Evolutionary conservation across 2,113 vertebrate genomes (phyloP).

Genomic region (Plestiodon gilberti): DNA sequence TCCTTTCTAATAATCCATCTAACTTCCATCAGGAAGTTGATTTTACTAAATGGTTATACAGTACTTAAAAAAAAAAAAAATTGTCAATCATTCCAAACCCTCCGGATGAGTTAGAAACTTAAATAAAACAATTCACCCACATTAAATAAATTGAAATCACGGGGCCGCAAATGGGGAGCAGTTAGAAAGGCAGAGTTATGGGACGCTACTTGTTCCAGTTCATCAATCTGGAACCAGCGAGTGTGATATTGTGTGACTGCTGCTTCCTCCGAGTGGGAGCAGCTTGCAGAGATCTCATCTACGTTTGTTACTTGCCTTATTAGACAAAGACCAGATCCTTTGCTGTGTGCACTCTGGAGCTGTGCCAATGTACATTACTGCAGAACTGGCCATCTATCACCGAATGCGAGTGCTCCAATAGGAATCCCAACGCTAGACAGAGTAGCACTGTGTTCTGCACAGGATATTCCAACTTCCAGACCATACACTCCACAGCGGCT

Average conservation of each 20-base stretch:
- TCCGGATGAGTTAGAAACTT: not conserved
- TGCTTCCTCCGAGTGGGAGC: not conserved
- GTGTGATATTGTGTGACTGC: not conserved
- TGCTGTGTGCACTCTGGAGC: slow-evolving; percentile 37
- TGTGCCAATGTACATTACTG: slow-evolving; percentile 66
- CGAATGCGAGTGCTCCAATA: not conserved
- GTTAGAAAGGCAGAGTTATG: not conserved
- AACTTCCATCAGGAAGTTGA: not conserved
- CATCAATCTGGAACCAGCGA: not conserved
- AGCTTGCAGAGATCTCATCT: not conserved
- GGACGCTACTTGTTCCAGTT: not conserved
- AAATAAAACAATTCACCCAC: not conserved
- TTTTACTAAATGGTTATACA: not conserved
- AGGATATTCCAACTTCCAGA: not conserved
- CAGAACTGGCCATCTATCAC: slow-evolving; percentile 39
- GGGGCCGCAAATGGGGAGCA: not conserved
- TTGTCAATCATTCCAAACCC: not conserved
- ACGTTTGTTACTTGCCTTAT: slow-evolving; percentile 42
- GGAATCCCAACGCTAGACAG: not conserved
- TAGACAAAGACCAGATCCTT: slow-evolving; percentile 62
- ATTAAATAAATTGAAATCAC: not conserved
- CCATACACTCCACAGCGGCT: not conserved
- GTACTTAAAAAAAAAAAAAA: not conserved
- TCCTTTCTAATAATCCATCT: not conserved
- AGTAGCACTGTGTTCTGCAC: not conserved